These are phyloP conservation scores for Anthoscopus minutus DNA, from an alignment of 2,113 vertebrate species.

Conservation along the genomic window DNA sequence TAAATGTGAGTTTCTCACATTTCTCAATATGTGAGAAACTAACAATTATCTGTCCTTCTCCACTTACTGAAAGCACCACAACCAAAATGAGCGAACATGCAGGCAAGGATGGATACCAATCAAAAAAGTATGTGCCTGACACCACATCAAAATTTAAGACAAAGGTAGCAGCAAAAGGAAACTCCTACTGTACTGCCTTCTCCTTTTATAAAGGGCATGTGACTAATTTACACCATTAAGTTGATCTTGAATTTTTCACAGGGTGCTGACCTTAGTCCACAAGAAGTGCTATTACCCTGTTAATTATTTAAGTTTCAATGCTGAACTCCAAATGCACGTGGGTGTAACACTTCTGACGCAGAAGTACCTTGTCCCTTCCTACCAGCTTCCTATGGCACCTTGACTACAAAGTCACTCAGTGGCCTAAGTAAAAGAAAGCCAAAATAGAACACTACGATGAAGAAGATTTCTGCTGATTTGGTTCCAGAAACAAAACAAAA, in stretches of 20 bases:
- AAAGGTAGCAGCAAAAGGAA: not conserved
- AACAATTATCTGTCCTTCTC: not conserved
- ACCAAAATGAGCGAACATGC: not conserved
- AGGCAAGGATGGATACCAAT: not conserved
- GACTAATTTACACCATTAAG: not conserved
- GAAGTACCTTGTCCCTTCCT: not conserved
- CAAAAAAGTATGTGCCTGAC: not conserved
- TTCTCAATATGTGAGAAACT: not conserved
- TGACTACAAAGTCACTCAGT: not conserved
- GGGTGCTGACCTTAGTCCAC: not conserved
- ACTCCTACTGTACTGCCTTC: not conserved
- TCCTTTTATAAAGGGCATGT: not conserved
- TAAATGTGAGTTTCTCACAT: not conserved
- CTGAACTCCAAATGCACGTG: not conserved
- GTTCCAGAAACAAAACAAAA: not conserved
- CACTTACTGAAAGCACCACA: not conserved
- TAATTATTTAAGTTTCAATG: not conserved
- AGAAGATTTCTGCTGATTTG: not conserved
- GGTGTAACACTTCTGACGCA: not conserved
- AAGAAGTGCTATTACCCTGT: not conserved
- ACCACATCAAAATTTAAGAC: not conserved
- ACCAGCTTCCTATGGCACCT: not conserved
- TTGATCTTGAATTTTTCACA: not conserved
- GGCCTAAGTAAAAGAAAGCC: not conserved
- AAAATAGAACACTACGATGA: not conserved